These are phyloP conservation scores for Itoplectis maculator DNA, from an alignment of 2,888 invertebrate genomes.

Conservation along the genomic window DNA sequence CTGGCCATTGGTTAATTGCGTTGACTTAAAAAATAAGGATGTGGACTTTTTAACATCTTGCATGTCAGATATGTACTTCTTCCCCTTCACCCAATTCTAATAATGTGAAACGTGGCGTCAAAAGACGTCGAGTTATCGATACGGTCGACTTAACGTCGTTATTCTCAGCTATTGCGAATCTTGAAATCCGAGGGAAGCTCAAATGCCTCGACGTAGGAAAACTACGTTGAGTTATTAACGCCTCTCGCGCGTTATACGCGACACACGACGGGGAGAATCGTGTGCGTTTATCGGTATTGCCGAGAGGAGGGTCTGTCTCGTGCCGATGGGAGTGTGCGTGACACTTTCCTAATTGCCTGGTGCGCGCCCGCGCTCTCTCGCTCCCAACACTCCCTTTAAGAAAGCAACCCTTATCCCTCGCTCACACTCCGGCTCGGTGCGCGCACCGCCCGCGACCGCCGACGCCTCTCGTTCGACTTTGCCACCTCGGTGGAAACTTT, in stretches of 20 bases:
- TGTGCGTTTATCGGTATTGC: slow-evolving; percentile 54
- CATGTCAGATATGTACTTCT: neutral
- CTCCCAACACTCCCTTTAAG: slow-evolving; percentile 79
- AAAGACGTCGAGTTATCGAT: neutral
- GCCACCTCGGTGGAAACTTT: slow-evolving; percentile 35
- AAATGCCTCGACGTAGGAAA: neutral
- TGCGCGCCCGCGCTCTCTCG: neutral
- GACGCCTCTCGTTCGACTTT: slow-evolving; percentile 52
- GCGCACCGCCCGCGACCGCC: slow-evolving; percentile 56
- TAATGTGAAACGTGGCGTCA: neutral
- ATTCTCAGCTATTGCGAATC: neutral
- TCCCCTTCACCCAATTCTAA: neutral
- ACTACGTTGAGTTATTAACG: slow-evolving; percentile 29
- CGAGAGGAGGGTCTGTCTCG: slow-evolving; percentile 72
- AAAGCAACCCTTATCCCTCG: slow-evolving; percentile 77
- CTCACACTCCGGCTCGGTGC: slow-evolving; percentile 37
- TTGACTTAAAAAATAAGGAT: too few species aligned
- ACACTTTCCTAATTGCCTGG: slow-evolving; percentile 84
- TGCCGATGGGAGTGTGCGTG: slow-evolving; percentile 81
- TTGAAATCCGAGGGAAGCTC: neutral
- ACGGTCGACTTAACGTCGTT: slow-evolving; percentile 14
- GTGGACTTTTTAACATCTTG: neutral
- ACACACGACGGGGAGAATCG: slow-evolving; percentile 62
- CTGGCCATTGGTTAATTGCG: too few species aligned
- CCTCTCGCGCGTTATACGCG: slow-evolving; percentile 44